Evolutionary conservation across 1,140 invertebrate genomes (phyloP).

Genomic region (Leptinotarsa undecemlineata): DNA sequence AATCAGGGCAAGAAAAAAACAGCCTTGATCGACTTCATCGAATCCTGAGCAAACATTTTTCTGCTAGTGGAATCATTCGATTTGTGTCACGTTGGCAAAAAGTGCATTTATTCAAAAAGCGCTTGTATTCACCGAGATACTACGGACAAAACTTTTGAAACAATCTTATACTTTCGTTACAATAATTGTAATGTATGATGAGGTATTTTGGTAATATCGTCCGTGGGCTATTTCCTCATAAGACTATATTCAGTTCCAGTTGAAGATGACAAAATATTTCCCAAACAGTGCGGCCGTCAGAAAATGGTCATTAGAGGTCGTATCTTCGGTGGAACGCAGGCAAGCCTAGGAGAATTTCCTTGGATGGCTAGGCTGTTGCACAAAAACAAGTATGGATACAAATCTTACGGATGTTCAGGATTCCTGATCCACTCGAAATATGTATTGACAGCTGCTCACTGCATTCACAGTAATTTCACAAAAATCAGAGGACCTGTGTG

Average conservation of each 20-base stretch:
- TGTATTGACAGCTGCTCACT: slow-evolving; percentile 63
- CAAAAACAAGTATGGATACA: slow-evolving; percentile 34
- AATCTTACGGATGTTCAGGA: slow-evolving; percentile 57
- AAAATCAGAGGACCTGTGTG: slow-evolving; percentile 36
- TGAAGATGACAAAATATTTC: slow-evolving; percentile 35
- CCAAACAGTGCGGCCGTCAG: slow-evolving; percentile 47
- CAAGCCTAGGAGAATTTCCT: slow-evolving; percentile 61
- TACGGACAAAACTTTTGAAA: no score
- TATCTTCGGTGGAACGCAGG: slow-evolving; percentile 51
- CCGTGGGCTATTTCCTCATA: no score
- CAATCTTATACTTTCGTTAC: no score
- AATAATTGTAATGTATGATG: no score
- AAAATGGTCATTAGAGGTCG: slow-evolving; percentile 35
- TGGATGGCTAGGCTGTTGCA: slow-evolving; percentile 53
- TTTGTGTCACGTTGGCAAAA: no score
- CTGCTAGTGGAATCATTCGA: no score
- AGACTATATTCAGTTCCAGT: background rate
- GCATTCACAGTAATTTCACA: slow-evolving; percentile 46
- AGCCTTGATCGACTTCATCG: no score
- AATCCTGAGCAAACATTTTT: no score
- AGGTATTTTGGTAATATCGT: no score
- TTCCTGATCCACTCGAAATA: slow-evolving; percentile 58
- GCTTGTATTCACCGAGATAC: no score
- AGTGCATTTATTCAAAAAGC: no score
- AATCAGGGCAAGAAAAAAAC: no score